Evolutionary conservation across 2,888 invertebrate species (phyloP).

Genomic region (Pseudanteris insignis): DNA sequence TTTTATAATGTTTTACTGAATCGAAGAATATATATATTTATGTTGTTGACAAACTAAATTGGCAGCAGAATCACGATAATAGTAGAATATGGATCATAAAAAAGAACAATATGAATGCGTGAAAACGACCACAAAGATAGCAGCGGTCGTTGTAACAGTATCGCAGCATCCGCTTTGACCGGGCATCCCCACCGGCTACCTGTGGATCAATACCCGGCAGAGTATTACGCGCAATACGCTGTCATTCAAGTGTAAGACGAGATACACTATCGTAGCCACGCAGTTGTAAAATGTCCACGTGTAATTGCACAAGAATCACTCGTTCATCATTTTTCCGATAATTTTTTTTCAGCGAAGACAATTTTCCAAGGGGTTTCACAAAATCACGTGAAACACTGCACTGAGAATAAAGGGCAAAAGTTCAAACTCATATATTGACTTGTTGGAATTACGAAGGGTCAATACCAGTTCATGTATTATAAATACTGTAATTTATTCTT

Average conservation of each 20-base stretch:
- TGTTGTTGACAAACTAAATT: too few species aligned
- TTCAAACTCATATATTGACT: constrained; percentile 4
- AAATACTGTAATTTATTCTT: too few species aligned
- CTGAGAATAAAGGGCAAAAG: neutral
- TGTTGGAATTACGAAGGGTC: neutral
- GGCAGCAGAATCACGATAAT: constrained; percentile 1
- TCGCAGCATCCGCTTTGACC: constrained; percentile 48
- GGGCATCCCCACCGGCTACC: constrained; percentile 33
- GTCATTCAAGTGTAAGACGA: constrained; percentile 39
- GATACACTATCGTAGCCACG: constrained; percentile 15
- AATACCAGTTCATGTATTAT: too few species aligned
- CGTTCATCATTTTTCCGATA: constrained; percentile 3
- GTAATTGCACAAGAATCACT: constrained; percentile 5
- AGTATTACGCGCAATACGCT: constrained; percentile 46
- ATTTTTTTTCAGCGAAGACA: constrained; percentile 1
- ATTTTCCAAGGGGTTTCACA: too few species aligned
- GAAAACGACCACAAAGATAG: constrained; percentile 24
- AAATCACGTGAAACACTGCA: neutral
- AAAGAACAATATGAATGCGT: constrained; percentile 9
- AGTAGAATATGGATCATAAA: constrained; percentile 13
- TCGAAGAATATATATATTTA: too few species aligned
- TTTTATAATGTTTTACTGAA: too few species aligned
- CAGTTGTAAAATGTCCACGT: constrained; percentile 14
- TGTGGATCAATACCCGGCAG: constrained; percentile 53
- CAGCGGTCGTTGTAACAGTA: constrained; percentile 25